Evolutionary conservation across 2,888 invertebrate species (phyloP).

Genomic region (Rhogogaster chlorosoma): DNA sequence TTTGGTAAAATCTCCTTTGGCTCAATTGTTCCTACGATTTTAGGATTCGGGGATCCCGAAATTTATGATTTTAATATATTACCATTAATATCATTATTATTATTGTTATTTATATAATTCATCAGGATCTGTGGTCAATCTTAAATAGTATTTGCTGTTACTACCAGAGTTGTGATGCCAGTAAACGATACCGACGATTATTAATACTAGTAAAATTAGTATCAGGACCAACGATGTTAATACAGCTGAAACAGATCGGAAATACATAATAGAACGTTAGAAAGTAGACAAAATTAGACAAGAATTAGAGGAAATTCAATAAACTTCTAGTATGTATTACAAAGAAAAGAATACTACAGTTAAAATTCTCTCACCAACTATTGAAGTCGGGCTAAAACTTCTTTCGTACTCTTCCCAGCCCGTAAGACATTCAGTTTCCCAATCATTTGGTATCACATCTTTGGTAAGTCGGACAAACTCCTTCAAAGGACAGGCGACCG

Average conservation of each 20-base stretch:
- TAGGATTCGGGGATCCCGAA: neutral
- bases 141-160: constrained; percentile 71
- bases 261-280: neutral
- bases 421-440: constrained; percentile 83
- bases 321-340: neutral
- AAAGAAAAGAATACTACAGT: neutral
- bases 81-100: neutral
- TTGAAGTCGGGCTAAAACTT: constrained; percentile 64
- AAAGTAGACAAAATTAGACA: neutral
- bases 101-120: neutral
- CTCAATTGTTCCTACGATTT: neutral
- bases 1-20: too few species aligned
- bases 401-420: constrained; percentile 62
- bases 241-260: constrained; percentile 67
- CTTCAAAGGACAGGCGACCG: constrained; percentile 82
- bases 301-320: too few species aligned
- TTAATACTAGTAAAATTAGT: constrained; percentile 67
- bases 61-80: neutral
- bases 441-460: constrained; percentile 82
- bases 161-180: constrained; percentile 71
- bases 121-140: constrained; percentile 69
- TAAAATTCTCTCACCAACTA: constrained; percentile 67
- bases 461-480: constrained; percentile 82
- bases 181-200: constrained; percentile 70
- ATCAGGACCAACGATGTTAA: constrained; percentile 69